phyloP scores from a whole-genome alignment of 2,888 invertebrate species.

The Anarsia innoxiella region DNA sequence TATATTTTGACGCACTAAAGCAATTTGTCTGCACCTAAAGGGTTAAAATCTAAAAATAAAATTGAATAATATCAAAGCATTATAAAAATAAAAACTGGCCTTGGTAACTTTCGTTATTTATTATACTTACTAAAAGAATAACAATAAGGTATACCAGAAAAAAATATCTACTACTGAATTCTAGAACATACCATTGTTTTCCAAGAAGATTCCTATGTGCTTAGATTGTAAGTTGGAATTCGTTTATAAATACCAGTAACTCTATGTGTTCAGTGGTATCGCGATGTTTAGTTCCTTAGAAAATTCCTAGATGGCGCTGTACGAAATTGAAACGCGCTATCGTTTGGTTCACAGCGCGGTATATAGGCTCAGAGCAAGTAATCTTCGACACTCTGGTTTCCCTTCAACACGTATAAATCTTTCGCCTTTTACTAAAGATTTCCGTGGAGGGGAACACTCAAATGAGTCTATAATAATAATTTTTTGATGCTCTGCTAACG shows the following conservation, averaged over 20 bases:
- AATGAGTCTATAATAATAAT: constrained; percentile 75
- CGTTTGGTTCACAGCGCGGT: constrained; percentile 3
- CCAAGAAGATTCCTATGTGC: too few species aligned
- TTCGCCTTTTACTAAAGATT: constrained; percentile 88
- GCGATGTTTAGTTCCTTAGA: background rate
- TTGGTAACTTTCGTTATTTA: too few species aligned
- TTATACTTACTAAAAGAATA: too few species aligned
- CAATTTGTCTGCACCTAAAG: too few species aligned
- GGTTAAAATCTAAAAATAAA: too few species aligned
- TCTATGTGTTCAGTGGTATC: background rate
- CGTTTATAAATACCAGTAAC: background rate
- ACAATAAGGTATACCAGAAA: too few species aligned
- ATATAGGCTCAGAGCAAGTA: background rate
- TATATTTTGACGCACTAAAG: too few species aligned
- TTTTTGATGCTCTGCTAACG: constrained; percentile 11
- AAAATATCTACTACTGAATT: too few species aligned
- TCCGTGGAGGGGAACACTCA: constrained; percentile 83
- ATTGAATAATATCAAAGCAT: too few species aligned
- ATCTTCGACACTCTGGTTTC: constrained; percentile 71
- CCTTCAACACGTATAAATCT: constrained; percentile 82
- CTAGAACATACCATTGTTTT: too few species aligned
- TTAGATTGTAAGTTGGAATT: too few species aligned
- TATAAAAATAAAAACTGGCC: too few species aligned
- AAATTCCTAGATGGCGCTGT: constrained; percentile 11
- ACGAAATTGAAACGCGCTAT: constrained; percentile 10